A percentile compares a stretch with the other conserved stretches of the same genome.
Evolutionary conservation across 2,113 vertebrate species (phyloP).

Genomic region (Neoarius graeffei): DNA sequence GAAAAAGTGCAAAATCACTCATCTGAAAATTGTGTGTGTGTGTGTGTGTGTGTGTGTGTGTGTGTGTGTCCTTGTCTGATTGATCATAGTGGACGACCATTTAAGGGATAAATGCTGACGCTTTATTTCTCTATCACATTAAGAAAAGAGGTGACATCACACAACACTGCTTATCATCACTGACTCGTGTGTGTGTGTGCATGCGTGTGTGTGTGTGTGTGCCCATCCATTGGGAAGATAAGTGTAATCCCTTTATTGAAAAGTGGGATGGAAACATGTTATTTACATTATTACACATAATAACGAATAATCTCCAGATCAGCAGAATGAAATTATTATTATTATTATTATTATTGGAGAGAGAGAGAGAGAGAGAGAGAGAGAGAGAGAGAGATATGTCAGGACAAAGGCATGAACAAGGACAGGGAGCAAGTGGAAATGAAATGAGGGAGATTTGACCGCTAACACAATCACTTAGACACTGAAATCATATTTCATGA

Average conservation of each 20-base stretch:
- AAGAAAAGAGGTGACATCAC: slow-evolving; percentile 9
- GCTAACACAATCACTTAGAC: not conserved
- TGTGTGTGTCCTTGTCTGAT: slow-evolving; percentile 1
- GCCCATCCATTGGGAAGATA: not conserved
- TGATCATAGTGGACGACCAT: not conserved
- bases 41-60: slow-evolving; percentile 2
- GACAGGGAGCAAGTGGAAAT: not conserved
- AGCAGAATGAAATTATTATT: not conserved
- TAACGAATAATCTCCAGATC: not conserved
- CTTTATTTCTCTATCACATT: slow-evolving; percentile 13
- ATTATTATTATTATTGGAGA: not conserved
- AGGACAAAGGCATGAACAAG: slow-evolving; percentile 16
- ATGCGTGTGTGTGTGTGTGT: slow-evolving; percentile 13
- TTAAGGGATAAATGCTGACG: slow-evolving; percentile 1
- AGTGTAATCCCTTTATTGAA: not conserved
- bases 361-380: slow-evolving; percentile 2
- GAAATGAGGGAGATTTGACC: slow-evolving; percentile 8
- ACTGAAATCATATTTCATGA: not conserved
- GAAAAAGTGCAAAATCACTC: not conserved
- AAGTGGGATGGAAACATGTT: not conserved
- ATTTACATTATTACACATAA: not conserved
- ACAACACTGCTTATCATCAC: not conserved
- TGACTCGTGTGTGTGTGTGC: not conserved
- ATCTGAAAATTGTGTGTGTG: not conserved
- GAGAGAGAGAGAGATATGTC: not conserved